Evolutionary conservation across 1,140 invertebrate species (phyloP).

Genomic region (Neodiprion pinetum): DNA sequence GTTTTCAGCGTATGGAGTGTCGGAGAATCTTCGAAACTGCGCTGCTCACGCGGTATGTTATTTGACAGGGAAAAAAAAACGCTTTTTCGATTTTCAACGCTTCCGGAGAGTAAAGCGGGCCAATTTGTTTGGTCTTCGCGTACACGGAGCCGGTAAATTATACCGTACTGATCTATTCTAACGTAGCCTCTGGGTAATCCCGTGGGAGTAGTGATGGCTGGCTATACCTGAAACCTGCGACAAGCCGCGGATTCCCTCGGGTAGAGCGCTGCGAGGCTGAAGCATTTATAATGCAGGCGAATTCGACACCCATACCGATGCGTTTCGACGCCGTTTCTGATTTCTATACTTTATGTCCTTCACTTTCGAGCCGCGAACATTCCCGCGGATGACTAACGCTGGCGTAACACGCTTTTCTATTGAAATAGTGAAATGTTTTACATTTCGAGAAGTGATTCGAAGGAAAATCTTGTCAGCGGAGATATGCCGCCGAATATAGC

Average conservation of each 20-base stretch:
- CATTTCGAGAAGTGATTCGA: too few relatives aligned
- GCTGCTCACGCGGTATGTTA: too few relatives aligned
- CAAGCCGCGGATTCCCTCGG: conserved; percentile 3
- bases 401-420: too few relatives aligned
- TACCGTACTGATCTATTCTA: neutral
- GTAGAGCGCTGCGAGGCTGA: neutral
- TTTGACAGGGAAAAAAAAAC: too few relatives aligned
- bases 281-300: conserved; percentile 1
- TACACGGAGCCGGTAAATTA: neutral
- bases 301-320: neutral
- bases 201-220: neutral
- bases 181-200: neutral
- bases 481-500: too few relatives aligned
- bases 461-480: too few relatives aligned
- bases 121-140: neutral
- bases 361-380: too few relatives aligned
- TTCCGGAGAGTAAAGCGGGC: neutral
- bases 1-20: too few relatives aligned
- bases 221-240: neutral
- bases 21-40: too few relatives aligned
- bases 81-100: too few relatives aligned
- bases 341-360: neutral
- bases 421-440: too few relatives aligned
- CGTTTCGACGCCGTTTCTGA: neutral
- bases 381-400: too few relatives aligned